Percentiles rank a stretch among this genome's conserved stretches.
Evolutionary conservation across 2,113 vertebrate genomes (phyloP).

Genomic region (Monopterus albus): DNA sequence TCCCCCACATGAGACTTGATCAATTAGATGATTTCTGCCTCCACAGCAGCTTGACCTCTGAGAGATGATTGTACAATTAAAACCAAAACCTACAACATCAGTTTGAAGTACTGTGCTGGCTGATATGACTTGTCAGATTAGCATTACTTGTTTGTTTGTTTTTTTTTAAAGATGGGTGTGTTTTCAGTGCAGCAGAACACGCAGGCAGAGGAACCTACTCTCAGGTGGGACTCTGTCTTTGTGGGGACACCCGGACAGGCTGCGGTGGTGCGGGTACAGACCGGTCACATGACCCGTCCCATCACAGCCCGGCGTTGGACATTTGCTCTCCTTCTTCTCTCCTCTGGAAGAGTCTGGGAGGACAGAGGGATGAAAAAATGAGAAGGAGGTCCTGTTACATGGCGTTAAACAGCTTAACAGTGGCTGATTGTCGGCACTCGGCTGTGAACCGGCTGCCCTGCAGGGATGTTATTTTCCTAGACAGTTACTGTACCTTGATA

Average conservation of each 20-base stretch:
- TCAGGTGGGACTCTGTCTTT: constrained; percentile 99
- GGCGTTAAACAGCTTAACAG: no score
- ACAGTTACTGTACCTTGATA: no score
- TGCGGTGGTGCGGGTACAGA: constrained; percentile 98
- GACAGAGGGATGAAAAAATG: neutral
- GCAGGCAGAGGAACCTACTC: constrained; percentile 86
- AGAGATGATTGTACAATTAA: constrained; percentile 20
- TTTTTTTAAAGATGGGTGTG: neutral
- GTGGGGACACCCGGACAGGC: constrained; percentile 98
- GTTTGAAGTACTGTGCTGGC: neutral
- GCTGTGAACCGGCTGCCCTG: no score
- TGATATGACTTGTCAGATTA: constrained; percentile 53
- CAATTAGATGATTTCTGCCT: constrained; percentile 8
- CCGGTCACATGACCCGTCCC: constrained; percentile 98
- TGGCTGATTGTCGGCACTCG: no score
- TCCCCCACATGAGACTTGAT: neutral
- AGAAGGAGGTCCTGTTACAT: neutral
- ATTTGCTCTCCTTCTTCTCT: constrained; percentile 99
- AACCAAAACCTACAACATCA: neutral
- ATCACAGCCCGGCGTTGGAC: constrained; percentile 98
- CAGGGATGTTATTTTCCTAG: no score
- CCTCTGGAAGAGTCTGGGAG: constrained; percentile 93
- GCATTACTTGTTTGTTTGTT: neutral
- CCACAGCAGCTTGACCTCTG: neutral
- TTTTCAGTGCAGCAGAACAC: neutral